Percentiles rank a stretch among this genome's conserved stretches.
Conservation (phyloP, 2,113 vertebrate genomes). For the Archocentrus centrarchus region DNA sequence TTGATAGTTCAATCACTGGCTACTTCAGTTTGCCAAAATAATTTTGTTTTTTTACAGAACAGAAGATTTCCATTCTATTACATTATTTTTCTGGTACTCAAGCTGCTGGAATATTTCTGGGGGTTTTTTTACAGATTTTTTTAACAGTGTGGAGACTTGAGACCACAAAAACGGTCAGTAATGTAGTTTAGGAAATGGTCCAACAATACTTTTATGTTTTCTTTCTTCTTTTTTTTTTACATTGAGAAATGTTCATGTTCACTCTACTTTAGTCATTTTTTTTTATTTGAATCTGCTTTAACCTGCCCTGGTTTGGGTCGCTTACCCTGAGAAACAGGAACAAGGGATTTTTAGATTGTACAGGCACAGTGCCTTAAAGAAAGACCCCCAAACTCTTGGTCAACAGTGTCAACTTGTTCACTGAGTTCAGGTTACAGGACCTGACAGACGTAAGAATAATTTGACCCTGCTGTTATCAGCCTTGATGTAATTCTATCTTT, state of each 20-base stretch:
- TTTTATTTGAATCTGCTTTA: background rate
- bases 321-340: background rate
- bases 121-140: too few species aligned
- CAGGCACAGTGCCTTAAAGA: accelerated
- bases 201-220: background rate
- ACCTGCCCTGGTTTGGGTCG: background rate
- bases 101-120: too few species aligned
- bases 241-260: background rate
- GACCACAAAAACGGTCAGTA: background rate
- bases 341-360: background rate
- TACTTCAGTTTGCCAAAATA: too few species aligned
- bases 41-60: too few species aligned
- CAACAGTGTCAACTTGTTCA: background rate
- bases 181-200: background rate
- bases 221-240: background rate
- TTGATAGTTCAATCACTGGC: too few species aligned
- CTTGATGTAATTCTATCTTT: too few species aligned
- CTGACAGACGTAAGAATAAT: background rate
- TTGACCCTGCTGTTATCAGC: background rate
- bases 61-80: too few species aligned
- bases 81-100: too few species aligned
- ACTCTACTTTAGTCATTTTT: background rate
- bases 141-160: background rate
- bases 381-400: background rate
- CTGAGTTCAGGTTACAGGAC: background rate